Conservation (phyloP, 2,797 vertebrate genomes). For the Prunella strophiata region DNA sequence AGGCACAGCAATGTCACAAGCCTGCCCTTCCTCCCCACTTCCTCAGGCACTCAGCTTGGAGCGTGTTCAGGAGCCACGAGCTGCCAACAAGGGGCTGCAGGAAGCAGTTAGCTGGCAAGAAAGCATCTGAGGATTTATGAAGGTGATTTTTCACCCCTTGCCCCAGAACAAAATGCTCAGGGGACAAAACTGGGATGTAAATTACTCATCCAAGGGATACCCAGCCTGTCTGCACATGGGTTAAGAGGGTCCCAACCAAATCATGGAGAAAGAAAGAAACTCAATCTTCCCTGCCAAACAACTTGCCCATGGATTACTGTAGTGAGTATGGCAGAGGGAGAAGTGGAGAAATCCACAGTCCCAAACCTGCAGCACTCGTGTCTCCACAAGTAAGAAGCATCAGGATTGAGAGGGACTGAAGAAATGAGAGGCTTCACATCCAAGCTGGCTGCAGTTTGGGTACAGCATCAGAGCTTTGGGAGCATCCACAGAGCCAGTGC, state of each 20-base stretch:
- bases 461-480: neutral
- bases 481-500: neutral
- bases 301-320: rapidly evolving
- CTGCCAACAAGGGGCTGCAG: neutral
- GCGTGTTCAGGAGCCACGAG: neutral
- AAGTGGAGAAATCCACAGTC: neutral
- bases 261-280: neutral
- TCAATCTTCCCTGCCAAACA: neutral
- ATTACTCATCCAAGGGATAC: neutral
- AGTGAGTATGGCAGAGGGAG: neutral
- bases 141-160: neutral
- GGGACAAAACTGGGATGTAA: neutral
- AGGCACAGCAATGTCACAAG: neutral
- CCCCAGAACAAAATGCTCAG: neutral
- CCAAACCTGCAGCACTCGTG: neutral
- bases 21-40: neutral
- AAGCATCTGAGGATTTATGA: neutral
- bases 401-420: neutral
- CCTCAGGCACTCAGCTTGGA: neutral
- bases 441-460: neutral
- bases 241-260: neutral
- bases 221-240: neutral
- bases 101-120: neutral
- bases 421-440: neutral
- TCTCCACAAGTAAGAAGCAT: neutral